phyloP scores from a whole-genome alignment of 2,113 vertebrate species.

The Mirounga angustirostris region DNA sequence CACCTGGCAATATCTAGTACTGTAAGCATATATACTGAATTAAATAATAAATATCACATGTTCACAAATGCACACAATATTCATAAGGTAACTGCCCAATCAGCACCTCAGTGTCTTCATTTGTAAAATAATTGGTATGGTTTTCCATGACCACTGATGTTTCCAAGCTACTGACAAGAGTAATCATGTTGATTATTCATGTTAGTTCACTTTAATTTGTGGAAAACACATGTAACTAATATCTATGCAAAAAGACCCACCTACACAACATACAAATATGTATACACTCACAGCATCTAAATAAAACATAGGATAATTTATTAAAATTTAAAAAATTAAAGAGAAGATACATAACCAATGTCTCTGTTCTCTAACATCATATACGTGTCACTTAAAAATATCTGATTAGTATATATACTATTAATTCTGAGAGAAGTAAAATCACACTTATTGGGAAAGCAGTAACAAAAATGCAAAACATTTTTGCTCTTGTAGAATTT shows the following conservation, averaged over 20 bases:
- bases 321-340: neutral
- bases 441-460: neutral
- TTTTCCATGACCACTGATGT: neutral
- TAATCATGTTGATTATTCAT: neutral
- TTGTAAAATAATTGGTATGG: neutral
- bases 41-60: neutral
- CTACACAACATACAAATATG: neutral
- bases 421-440: neutral
- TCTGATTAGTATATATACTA: neutral
- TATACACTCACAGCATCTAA: neutral
- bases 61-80: neutral
- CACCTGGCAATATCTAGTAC: neutral
- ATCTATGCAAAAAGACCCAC: neutral
- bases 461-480: neutral
- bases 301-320: neutral
- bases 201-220: neutral
- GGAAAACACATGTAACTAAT: neutral
- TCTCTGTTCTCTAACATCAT: neutral
- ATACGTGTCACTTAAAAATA: neutral
- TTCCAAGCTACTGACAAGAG: neutral
- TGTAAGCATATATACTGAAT: neutral
- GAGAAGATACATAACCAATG: neutral
- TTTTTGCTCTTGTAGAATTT: neutral
- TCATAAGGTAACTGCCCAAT: neutral
- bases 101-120: neutral